phyloP scores from a whole-genome alignment of 2,113 vertebrate genomes.

The Plectropomus leopardus region DNA sequence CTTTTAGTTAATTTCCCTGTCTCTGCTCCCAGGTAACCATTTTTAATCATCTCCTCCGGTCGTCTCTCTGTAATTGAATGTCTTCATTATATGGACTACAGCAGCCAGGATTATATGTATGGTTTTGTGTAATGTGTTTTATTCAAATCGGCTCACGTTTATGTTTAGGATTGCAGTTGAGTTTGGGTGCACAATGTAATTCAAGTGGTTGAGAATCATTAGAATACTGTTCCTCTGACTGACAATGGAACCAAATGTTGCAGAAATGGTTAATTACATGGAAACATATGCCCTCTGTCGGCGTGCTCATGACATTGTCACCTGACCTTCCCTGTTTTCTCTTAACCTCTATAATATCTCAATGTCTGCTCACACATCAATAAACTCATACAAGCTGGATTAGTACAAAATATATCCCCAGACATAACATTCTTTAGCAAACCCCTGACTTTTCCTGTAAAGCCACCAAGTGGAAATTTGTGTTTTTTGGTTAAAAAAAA shows the following conservation, averaged over 20 bases:
- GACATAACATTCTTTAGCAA: not conserved
- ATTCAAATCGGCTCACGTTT: conserved; percentile 48
- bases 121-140: conserved; percentile 31
- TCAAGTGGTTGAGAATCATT: not conserved
- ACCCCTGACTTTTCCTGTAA: too few species aligned
- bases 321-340: not conserved
- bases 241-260: not conserved
- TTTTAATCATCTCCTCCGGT: conserved; percentile 83
- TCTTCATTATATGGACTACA: conserved; percentile 64
- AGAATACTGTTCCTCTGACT: not conserved
- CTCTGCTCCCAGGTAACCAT: conserved; percentile 74
- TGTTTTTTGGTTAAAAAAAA: not conserved
- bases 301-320: not conserved
- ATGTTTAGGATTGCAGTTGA: conserved; percentile 14
- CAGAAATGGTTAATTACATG: not conserved
- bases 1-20: conserved; percentile 86
- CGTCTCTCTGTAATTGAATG: conserved; percentile 76
- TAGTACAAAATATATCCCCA: not conserved
- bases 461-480: not conserved
- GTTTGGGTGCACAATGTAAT: not conserved
- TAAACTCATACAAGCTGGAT: not conserved
- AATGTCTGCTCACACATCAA: not conserved
- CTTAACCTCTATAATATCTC: not conserved
- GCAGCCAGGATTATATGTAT: conserved; percentile 32
- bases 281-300: not conserved